phyloP scores from a whole-genome alignment of 92 coral and sea anemone species.

The Pocillopora grandis region DNA sequence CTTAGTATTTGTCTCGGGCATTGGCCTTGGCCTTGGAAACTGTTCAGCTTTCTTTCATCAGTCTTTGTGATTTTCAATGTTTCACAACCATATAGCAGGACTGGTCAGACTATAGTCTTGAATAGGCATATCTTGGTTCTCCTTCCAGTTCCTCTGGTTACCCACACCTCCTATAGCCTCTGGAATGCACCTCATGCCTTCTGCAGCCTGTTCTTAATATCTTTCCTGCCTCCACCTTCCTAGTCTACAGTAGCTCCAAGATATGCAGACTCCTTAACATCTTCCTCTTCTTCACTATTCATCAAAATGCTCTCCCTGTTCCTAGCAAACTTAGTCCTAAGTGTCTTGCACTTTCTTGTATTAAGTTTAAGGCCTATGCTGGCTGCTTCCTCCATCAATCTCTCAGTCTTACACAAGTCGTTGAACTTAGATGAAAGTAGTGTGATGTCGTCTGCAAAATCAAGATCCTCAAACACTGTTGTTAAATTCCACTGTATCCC shows the following conservation, averaged over 20 bases:
- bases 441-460: too few species aligned
- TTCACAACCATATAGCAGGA: background rate
- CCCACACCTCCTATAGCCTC: background rate
- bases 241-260: background rate
- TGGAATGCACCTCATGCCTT: too few species aligned
- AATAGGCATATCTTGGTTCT: conserved; percentile 2
- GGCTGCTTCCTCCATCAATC: conserved; percentile 11
- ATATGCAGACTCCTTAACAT: background rate
- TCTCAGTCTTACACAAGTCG: background rate
- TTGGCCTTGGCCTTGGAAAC: too few species aligned
- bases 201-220: too few species aligned
- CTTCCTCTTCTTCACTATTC: background rate
- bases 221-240: too few species aligned
- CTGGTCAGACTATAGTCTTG: background rate
- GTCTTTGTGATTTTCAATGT: too few species aligned
- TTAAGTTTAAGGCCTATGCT: background rate
- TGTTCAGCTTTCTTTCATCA: too few species aligned
- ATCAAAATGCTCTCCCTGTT: background rate
- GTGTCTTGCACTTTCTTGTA: background rate
- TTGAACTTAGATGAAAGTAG: too few species aligned
- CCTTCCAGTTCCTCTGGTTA: background rate
- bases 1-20: too few species aligned
- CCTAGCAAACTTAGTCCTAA: background rate
- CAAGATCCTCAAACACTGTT: too few species aligned
- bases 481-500: too few species aligned